phyloP scores from a whole-genome alignment of 2,888 invertebrate genomes.

The Microctonus aethiopoides region DNA sequence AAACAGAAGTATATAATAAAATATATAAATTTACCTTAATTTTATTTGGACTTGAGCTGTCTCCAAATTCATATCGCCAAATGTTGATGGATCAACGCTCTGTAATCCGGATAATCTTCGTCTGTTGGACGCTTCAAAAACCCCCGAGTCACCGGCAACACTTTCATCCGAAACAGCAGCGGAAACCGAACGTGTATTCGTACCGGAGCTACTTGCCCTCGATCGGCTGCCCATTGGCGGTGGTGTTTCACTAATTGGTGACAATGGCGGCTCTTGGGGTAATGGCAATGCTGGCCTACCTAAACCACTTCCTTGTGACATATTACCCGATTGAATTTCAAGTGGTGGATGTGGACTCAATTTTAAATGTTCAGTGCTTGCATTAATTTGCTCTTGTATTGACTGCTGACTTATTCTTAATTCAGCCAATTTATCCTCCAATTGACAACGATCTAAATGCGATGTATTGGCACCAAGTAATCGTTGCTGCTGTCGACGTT shows the following conservation, averaged over 20 bases:
- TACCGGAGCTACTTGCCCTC: slow-evolving; percentile 71
- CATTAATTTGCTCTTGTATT: slow-evolving; percentile 54
- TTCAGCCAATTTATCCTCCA: slow-evolving; percentile 69
- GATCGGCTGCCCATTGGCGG: slow-evolving; percentile 70
- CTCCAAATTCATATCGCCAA: slow-evolving; percentile 72
- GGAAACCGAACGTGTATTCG: slow-evolving; percentile 90
- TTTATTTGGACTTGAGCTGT: slow-evolving; percentile 97
- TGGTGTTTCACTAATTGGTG: slow-evolving; percentile 88
- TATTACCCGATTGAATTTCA: slow-evolving; percentile 67
- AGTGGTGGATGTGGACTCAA: slow-evolving; percentile 59
- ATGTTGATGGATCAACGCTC: slow-evolving; percentile 57
- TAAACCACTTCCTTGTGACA: slow-evolving; percentile 72
- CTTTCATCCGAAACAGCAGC: slow-evolving; percentile 98
- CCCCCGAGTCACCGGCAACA: slow-evolving; percentile 94
- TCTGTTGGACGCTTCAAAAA: slow-evolving; percentile 88
- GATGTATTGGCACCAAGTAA: slow-evolving; percentile 43
- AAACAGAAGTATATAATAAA: slow-evolving; percentile 11
- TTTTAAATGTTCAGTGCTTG: slow-evolving; percentile 51
- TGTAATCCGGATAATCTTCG: slow-evolving; percentile 62
- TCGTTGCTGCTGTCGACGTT: slow-evolving; percentile 67
- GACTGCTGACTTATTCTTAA: slow-evolving; percentile 69
- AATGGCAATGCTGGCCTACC: slow-evolving; percentile 68
- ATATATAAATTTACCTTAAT: slow-evolving; percentile 70
- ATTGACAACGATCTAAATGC: slow-evolving; percentile 58
- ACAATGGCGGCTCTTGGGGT: slow-evolving; percentile 74